phyloP scores from a whole-genome alignment of 1,140 invertebrate genomes.

The Pissodes strobi region DNA sequence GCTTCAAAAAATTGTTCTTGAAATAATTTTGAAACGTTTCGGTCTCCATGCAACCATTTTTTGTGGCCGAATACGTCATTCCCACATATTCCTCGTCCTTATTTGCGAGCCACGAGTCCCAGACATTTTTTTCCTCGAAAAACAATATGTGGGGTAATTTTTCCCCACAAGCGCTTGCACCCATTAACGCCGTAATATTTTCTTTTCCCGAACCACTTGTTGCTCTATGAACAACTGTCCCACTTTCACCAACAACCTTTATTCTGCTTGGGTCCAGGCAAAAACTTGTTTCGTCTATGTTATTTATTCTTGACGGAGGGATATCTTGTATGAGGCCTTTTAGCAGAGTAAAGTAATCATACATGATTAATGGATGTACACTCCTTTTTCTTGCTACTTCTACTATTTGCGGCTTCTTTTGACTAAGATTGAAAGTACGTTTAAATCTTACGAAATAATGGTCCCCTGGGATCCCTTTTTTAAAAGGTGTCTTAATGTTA shows the following conservation, averaged over 20 bases:
- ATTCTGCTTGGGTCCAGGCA: constrained; percentile 43
- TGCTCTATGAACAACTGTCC: too few relatives aligned
- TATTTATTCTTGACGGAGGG: constrained; percentile 47
- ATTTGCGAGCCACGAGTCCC: constrained; percentile 34
- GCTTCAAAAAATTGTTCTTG: constrained; percentile 45
- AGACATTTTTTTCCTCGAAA: constrained; percentile 47
- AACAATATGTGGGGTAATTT: constrained; percentile 53
- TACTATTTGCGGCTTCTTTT: constrained; percentile 49
- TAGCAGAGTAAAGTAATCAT: constrained; percentile 46
- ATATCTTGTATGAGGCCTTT: too few relatives aligned
- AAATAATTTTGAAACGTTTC: constrained; percentile 43
- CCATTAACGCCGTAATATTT: constrained; percentile 52
- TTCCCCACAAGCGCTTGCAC: constrained; percentile 46
- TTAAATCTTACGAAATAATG: constrained; percentile 53
- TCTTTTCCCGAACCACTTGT: constrained; percentile 46
- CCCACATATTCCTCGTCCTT: constrained; percentile 37
- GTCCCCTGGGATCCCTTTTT: constrained; percentile 51
- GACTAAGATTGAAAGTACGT: constrained; percentile 46
- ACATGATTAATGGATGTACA: constrained; percentile 43
- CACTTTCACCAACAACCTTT: constrained; percentile 47
- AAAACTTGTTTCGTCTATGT: constrained; percentile 52
- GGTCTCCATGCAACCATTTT: constrained; percentile 52
- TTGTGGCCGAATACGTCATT: constrained; percentile 47
- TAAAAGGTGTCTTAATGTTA: constrained; percentile 50
- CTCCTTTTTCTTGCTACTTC: constrained; percentile 49